Evolutionary conservation across 2,113 vertebrate genomes (phyloP), one percentile per base, ranked within the genome.

Genomic region (Cochlearius cochlearius): DNA sequence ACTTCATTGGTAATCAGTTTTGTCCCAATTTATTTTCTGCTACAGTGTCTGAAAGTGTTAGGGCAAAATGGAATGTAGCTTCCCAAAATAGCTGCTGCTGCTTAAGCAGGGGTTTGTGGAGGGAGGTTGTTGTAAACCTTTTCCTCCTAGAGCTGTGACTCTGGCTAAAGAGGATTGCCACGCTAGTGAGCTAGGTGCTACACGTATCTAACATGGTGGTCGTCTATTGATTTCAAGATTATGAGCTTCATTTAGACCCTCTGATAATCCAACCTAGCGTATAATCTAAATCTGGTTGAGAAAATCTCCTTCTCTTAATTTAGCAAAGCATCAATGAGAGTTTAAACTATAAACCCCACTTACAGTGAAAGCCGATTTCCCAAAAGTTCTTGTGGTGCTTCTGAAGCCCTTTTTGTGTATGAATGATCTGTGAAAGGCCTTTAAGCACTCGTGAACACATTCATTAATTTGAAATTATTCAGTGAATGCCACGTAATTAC

Each of bases 391-490:
- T 67, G 36, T 66, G n/a, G 55, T 38, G 32, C 20, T 92, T 86
- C 75, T 86, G 71, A 85, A 90, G 29, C 39, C 30, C 8, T 72
- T 73, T 90, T 47, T 73, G 39, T 88, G 23, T 47, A 22, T 9
- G 38, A 76, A 79, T 55, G 41, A 53, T 80, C n/a, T 77, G 45
- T 90, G 72, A 86, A 95, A 82, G n/a, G 29, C 41, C 71, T 90
- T 83, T 45, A 47, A 85, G 55, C 29, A 53, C 71, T 86, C 4
- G 0, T 38, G 59, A 69, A 62, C n/a, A 34, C 36, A 14, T 90
- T 90, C 32, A 67, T 96, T 73, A 93, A 73, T 79, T 86, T 77
- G 81, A 82, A 96, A 74, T 90, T 86, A 88, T 93, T 90, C 78
- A 59, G 32, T 74, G 78, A 96, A 86, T 92, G 75, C 30, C 8